These are phyloP conservation scores for Eretmochelys imbricata DNA, from an alignment of 2,113 vertebrate genomes.

Conservation along the genomic window DNA sequence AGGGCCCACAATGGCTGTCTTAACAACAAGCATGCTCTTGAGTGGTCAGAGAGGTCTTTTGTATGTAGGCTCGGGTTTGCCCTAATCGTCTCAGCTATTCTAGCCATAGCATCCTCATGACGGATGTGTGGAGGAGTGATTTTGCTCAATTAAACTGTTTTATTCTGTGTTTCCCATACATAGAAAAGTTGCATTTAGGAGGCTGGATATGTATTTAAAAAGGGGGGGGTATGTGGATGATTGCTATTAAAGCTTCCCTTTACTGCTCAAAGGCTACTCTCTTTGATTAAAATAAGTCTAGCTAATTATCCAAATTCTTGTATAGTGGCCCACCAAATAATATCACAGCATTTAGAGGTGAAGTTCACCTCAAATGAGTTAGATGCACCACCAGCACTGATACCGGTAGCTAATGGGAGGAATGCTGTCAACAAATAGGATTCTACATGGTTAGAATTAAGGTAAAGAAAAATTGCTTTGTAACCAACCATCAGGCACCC, in stretches of 20 bases:
- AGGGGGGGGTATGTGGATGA: not conserved
- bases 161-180: slow-evolving; percentile 25
- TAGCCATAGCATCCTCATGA: not conserved
- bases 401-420: slow-evolving; percentile 3
- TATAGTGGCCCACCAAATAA: not conserved
- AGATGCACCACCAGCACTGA: not conserved
- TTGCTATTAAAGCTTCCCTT: not conserved
- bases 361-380: slow-evolving; percentile 27
- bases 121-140: not conserved
- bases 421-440: not conserved
- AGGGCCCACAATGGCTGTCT: not conserved
- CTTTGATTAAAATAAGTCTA: not conserved
- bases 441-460: slow-evolving; percentile 30
- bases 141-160: slow-evolving; percentile 1
- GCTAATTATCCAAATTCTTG: slow-evolving; percentile 24
- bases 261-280: slow-evolving; percentile 14
- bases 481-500: slow-evolving; percentile 19
- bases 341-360: not conserved
- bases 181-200: not conserved
- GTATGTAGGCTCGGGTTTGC: not conserved
- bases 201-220: not conserved
- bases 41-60: not conserved
- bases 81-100: not conserved
- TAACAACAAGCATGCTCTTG: not conserved
- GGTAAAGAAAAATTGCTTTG: slow-evolving; percentile 58